These are phyloP conservation scores for Chaetops frenatus DNA, from an alignment of 2,113 vertebrate genomes.

Conservation along the genomic window DNA sequence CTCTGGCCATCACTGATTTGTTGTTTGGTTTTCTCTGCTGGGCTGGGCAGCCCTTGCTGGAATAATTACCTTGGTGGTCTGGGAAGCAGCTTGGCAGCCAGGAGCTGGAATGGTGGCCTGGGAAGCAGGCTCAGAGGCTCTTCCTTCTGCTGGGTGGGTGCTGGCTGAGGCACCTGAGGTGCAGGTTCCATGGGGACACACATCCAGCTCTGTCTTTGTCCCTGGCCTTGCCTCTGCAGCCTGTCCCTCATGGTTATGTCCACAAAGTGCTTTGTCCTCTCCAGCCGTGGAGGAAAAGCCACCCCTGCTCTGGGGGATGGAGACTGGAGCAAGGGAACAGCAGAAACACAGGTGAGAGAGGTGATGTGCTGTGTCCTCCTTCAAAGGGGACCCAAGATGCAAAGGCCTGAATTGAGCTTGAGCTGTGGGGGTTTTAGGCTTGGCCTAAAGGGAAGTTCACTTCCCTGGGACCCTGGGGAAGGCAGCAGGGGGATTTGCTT, in stretches of 20 bases:
- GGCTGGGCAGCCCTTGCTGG: fast-evolving
- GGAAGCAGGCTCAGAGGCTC: neutral
- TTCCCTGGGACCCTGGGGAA: neutral
- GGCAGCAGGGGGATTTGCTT: neutral
- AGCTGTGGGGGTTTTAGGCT: neutral
- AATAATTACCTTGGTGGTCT: neutral
- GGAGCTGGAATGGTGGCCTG: neutral
- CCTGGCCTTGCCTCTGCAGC: neutral
- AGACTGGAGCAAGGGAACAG: neutral
- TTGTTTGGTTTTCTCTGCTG: neutral
- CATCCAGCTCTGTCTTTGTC: neutral
- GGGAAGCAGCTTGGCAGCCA: neutral
- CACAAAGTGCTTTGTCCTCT: neutral
- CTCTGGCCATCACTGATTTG: neutral
- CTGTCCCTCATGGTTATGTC: neutral
- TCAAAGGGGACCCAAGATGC: neutral
- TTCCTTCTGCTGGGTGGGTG: neutral
- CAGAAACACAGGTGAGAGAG: neutral
- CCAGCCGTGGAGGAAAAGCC: neutral
- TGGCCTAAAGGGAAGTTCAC: neutral
- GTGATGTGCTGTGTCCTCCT: neutral
- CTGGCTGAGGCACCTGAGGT: neutral
- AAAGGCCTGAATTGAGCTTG: neutral
- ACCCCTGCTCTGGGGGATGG: neutral
- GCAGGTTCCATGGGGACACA: neutral